Evolutionary conservation across 2,113 vertebrate genomes (phyloP), one percentile per base, ranked within the genome.

Genomic region (Oophaga pumilio): DNA sequence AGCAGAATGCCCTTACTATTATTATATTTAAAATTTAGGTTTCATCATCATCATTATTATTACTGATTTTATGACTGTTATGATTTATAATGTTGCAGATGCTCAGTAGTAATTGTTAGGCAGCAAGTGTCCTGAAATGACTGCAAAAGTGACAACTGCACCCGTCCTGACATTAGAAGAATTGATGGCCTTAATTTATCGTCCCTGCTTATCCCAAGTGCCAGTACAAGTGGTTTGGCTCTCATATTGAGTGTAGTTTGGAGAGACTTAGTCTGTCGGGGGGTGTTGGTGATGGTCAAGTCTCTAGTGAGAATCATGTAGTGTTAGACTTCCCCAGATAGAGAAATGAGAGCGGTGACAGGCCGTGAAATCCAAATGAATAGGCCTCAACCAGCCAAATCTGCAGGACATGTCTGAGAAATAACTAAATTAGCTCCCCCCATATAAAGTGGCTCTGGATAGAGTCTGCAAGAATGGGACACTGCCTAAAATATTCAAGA

Each of bases 341-440:
- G 89, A 94, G 93, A 93, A 90, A 90, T 89, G 6, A 0, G 50
- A 15, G 80, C 52, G 0, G 53, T 93, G 94, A 93, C 93, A 93
- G 90, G 89, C 90, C 91, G 90, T 94, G 93, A 94, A 94, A 94
- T 93, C 90, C 11, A 57, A 90, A 71, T 93, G 92, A 93, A 93
- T 91, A 52, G 90, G 83, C 68, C 79, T 89, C 89, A 90, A 84
- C 89, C 89, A 64, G 84, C 90, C 88, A 20, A 1, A 24, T 62
- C 89, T 2, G 10, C 74, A 76, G 22, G 11, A 87, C 89, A 89
- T 0, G 86, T 83, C 89, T 81, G 85, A 13, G 80, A 90, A 89
- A 90, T 85, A 90, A 87, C 89, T 90, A 77, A 89, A 91, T 92
- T 91, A 89, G 81, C 73, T 83, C 89, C 0, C 15, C 0, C 56